Evolutionary conservation across 64 coral and sea anemone species (phyloP).

Genomic region (Montipora cactus): DNA sequence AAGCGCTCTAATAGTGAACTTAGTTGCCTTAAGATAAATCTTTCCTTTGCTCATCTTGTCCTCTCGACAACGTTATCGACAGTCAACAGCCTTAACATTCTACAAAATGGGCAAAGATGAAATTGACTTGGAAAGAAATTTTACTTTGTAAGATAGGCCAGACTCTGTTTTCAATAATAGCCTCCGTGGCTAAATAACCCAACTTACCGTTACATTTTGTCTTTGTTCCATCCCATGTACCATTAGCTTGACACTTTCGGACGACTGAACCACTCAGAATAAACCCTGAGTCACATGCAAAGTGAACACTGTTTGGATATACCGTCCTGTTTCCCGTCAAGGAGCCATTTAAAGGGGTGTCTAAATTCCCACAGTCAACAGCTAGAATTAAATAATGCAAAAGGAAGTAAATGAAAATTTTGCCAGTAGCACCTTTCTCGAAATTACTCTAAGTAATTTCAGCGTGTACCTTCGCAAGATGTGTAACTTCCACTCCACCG

Average conservation of each 20-base stretch:
- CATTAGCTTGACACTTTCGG: conserved; percentile 11
- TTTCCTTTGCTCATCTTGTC: too few relatives aligned
- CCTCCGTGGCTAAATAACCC: too few relatives aligned
- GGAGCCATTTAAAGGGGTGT: not conserved
- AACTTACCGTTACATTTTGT: conserved; percentile 20
- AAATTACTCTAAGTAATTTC: not conserved
- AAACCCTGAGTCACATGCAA: conserved; percentile 18
- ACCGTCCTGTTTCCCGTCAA: conserved; percentile 12
- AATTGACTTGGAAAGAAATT: too few relatives aligned
- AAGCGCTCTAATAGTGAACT: too few relatives aligned
- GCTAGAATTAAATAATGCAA: not conserved
- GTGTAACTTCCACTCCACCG: conserved; percentile 52
- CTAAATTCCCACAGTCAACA: conserved; percentile 18
- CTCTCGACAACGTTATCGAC: too few relatives aligned
- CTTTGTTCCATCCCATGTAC: conserved; percentile 24
- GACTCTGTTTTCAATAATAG: not conserved
- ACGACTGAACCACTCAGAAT: conserved; percentile 15
- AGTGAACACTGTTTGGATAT: conserved; percentile 8
- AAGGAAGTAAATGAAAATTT: not conserved
- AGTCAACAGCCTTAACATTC: too few relatives aligned
- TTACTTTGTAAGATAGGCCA: not conserved
- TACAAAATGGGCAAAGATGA: too few relatives aligned
- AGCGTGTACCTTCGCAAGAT: conserved; percentile 20
- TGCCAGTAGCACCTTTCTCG: not conserved
- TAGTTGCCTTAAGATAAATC: too few relatives aligned